A percentile compares a stretch with the other conserved stretches of the same genome.
phyloP scores from a whole-genome alignment of 2,113 vertebrate genomes.

The Phylloscopus trochilus region DNA sequence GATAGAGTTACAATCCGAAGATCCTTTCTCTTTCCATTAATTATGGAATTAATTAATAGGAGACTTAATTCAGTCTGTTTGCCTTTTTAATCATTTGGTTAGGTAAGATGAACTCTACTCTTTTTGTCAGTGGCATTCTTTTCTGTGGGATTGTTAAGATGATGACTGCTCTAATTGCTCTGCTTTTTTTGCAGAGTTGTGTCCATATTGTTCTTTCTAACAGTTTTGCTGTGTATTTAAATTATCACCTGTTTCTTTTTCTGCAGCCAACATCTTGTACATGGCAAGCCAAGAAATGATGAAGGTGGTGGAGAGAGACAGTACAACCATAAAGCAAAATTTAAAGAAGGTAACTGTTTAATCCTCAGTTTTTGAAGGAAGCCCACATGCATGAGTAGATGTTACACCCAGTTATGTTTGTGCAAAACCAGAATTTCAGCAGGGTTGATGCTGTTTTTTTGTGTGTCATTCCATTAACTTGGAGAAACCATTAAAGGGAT shows the following conservation, averaged over 20 bases:
- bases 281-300: constrained; percentile 93
- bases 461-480: background rate
- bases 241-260: constrained; percentile 9
- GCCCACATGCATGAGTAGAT: background rate
- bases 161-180: background rate
- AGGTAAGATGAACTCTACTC: background rate
- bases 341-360: constrained; percentile 85
- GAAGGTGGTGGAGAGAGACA: constrained; percentile 83
- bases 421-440: background rate
- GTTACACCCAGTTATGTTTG: background rate
- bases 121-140: background rate
- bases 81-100: background rate
- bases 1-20: background rate
- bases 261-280: constrained; percentile 87
- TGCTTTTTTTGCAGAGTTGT: background rate
- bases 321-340: constrained; percentile 80
- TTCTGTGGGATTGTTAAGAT: background rate
- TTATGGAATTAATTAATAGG: background rate
- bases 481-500: background rate
- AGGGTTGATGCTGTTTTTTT: background rate
- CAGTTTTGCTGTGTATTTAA: background rate
- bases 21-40: background rate
- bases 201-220: background rate
- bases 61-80: background rate
- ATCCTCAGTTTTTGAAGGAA: background rate